Evolutionary conservation across 2,113 vertebrate species (phyloP).

Genomic region (Hiodon tergisus): DNA sequence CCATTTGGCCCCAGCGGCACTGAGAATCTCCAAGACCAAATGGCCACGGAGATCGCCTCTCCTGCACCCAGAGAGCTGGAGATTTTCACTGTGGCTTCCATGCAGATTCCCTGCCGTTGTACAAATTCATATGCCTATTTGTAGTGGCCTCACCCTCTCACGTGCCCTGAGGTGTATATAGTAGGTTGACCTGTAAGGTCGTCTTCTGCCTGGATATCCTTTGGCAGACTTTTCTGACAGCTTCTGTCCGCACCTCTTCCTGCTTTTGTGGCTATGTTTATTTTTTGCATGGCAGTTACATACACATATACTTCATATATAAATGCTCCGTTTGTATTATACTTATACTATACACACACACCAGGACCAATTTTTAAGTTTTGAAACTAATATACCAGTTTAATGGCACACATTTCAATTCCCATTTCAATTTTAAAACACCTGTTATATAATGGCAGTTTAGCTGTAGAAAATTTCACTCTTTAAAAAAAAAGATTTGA

Average conservation of each 20-base stretch:
- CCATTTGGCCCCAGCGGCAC: conserved; percentile 75
- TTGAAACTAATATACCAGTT: no score
- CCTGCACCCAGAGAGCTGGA: conserved; percentile 82
- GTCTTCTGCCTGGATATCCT: conserved; percentile 7
- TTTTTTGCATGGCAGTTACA: conserved; percentile 28
- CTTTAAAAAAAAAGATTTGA: not conserved
- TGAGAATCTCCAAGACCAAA: conserved; percentile 72
- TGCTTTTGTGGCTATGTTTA: not conserved
- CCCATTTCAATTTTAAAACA: no score
- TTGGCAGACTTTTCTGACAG: not conserved
- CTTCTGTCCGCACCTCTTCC: not conserved
- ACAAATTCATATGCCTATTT: conserved; percentile 93
- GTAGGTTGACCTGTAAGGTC: conserved; percentile 5
- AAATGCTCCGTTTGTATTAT: conserved; percentile 37
- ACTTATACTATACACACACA: not conserved
- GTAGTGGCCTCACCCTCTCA: conserved; percentile 58
- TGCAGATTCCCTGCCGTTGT: conserved; percentile 95
- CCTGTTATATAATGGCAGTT: no score
- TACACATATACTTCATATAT: conserved; percentile 30
- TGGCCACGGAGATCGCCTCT: conserved; percentile 67
- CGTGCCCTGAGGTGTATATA: not conserved
- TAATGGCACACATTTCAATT: no score
- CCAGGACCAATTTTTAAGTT: no score
- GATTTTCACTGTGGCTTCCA: conserved; percentile 90
- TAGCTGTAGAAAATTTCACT: no score